Evolutionary conservation across 2,888 invertebrate species (phyloP), one percentile per base, ranked within the genome.

Genomic region (Apodemia hepburni): DNA sequence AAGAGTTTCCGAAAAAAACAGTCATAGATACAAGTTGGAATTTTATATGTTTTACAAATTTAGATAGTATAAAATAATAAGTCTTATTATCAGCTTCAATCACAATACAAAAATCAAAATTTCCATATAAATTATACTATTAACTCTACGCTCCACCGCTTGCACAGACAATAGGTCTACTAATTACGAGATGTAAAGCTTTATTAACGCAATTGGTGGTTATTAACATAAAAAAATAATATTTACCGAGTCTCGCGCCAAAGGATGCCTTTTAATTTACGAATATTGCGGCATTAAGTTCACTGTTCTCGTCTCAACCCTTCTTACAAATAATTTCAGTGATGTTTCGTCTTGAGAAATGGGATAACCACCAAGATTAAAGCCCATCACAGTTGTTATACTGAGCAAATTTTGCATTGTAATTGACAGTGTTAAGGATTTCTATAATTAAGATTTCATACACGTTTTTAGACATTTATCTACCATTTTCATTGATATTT

Each of bases 141-240:
- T 72, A 69, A 68, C 66, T 69, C 70, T 69, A 67, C 81, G 79
- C 81, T 77, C 77, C 78, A 67, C 76, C 80, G 81, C 81, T 82
- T 82, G 73, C 61, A 29, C 66, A 69, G 69, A 69, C 69, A 69
- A 69, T 69, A 64, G 66, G 49, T 47, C 68, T 66, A 64, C 69
- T 88, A 90, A 90, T 90, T 90, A 89, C 84, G 80, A 84, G 84
- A 87, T 87, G 87, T 88, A 87, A 86, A 86, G 85, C 87, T 90
- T 90, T 89, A 91, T 90, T 88, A 90, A 87, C 88, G 85, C 88
- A 87, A 89, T 89, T 85, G 84, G 84, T 79, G 80, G 84, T 85
- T 80, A 90, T 90, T 90, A 90, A 89, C 90, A 91, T 90, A 90
- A 91, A 91, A 91, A 91, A 91, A 90, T 89, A 89, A 89, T 91